These are phyloP conservation scores for Scaeva pyrastri DNA, from an alignment of 2,888 invertebrate species.

Conservation along the genomic window DNA sequence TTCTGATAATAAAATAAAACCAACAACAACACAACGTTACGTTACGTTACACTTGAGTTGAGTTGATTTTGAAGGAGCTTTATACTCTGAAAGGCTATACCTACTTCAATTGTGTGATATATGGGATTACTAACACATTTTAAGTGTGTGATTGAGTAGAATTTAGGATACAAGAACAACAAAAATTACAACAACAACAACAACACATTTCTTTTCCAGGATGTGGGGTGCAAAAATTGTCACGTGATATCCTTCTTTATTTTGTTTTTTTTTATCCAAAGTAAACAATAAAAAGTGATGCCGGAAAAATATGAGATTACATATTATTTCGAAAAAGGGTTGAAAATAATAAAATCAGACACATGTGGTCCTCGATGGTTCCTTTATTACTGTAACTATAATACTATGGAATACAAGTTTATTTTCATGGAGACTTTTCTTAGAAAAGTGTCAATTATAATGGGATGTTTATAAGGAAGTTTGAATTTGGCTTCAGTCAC, in stretches of 20 bases:
- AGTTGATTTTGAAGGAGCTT: slow-evolving; percentile 22
- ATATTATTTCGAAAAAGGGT: not conserved
- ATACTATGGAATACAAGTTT: not conserved
- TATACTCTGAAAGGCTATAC: not conserved
- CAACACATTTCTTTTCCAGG: slow-evolving; percentile 23
- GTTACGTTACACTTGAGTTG: slow-evolving; percentile 14
- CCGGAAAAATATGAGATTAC: slow-evolving; percentile 3
- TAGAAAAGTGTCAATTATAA: not conserved
- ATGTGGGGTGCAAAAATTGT: slow-evolving; percentile 39
- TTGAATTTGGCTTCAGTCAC: no score
- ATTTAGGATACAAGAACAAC: not conserved
- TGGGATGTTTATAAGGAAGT: no score
- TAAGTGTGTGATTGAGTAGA: slow-evolving; percentile 31
- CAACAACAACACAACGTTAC: not conserved
- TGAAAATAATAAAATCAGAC: no score
- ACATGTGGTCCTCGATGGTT: slow-evolving; percentile 1
- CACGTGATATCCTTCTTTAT: slow-evolving; percentile 29
- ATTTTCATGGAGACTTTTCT: not conserved
- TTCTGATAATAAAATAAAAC: not conserved
- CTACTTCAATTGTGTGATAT: slow-evolving; percentile 24
- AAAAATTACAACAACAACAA: not conserved
- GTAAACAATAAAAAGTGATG: slow-evolving; percentile 1
- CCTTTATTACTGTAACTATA: not conserved
- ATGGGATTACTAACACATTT: slow-evolving; percentile 41
- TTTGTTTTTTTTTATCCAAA: not conserved